These are phyloP conservation scores for Lepidochrysops patricia DNA, from an alignment of 2,888 invertebrate species.

Conservation along the genomic window DNA sequence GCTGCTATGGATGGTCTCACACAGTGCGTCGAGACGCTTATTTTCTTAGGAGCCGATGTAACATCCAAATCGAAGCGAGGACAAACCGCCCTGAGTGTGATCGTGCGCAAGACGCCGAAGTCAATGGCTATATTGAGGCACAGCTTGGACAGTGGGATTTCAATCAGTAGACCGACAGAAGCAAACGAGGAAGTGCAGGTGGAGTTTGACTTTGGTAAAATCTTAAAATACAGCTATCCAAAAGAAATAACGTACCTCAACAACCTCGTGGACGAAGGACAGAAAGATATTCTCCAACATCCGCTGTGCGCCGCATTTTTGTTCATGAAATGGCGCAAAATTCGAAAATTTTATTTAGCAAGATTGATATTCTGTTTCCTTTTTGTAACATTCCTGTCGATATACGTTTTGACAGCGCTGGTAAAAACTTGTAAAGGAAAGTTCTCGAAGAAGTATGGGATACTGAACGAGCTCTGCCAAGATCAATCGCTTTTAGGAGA, in stretches of 20 bases:
- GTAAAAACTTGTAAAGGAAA: conserved; percentile 79
- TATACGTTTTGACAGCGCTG: conserved; percentile 85
- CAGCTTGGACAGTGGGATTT: conserved; percentile 85
- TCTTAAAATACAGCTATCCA: conserved; percentile 87
- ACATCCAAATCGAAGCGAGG: conserved; percentile 91
- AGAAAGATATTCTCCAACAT: conserved; percentile 89
- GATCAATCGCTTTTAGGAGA: conserved; percentile 82
- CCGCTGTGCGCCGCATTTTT: conserved; percentile 91
- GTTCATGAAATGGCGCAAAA: conserved; percentile 92
- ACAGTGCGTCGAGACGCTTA: conserved; percentile 87
- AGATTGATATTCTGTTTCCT: conserved; percentile 85
- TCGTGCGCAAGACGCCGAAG: conserved; percentile 88
- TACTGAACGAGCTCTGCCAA: conserved; percentile 82
- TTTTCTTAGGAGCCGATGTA: conserved; percentile 89
- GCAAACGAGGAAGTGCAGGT: conserved; percentile 87
- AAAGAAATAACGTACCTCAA: conserved; percentile 90
- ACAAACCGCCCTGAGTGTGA: conserved; percentile 87
- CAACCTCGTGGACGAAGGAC: conserved; percentile 90
- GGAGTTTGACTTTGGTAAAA: conserved; percentile 85
- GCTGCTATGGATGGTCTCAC: conserved; percentile 89
- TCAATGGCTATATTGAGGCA: conserved; percentile 86
- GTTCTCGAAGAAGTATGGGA: conserved; percentile 61
- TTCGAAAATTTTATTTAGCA: conserved; percentile 89
- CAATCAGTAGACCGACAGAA: conserved; percentile 81
- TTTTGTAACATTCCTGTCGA: conserved; percentile 85